Evolutionary conservation across 2,113 vertebrate species (phyloP), one percentile per base, ranked within the genome.

Genomic region (Numida meleagris): DNA sequence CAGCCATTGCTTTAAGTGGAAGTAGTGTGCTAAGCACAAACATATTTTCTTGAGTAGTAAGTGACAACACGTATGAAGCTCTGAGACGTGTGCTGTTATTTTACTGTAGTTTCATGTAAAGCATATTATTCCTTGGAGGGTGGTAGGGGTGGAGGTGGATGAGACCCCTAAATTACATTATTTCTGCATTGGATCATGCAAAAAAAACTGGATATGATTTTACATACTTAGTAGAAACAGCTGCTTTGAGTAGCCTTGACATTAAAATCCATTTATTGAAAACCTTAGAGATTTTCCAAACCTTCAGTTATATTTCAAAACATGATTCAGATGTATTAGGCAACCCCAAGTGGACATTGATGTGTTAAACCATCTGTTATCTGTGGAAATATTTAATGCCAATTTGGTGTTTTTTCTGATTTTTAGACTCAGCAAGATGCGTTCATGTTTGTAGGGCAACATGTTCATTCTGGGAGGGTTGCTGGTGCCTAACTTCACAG

Each of bases 291-390:
- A 84, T 84, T 95, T 97, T 72, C 89, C 84, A 89, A 95, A 91
- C 82, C 86, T 90, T 31, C 80, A 94, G 82, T 94, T 94, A 12
- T 20, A 83, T 95, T 94, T 94, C 74, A 75, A 72, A 92, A 94
- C 78, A 83, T 77, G 90, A 90, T 93, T 96, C 88, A 96, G 86
- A 85, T 94, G 34, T 58, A 73, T 96, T 92, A 95, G 82, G 74
- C 78, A 94, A 71, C 45, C 84, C 93, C 86, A 93, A 62, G 63
- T 75, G 91, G 88, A 84, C 78, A 77, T 45, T 33, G 77, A 94
- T 82, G 95, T 96, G 93, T 94, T 93, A 96, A 95, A 85, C 75
- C 89, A 91, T 96, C 84, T 97, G 96, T 95, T 92, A 91, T 89
- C 94, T 91, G 42, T 94, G 94, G 86, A 95, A 94, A 91, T 65